Conservation (phyloP, 2,797 vertebrate genomes). For the Notolepis coatsorum region DNA sequence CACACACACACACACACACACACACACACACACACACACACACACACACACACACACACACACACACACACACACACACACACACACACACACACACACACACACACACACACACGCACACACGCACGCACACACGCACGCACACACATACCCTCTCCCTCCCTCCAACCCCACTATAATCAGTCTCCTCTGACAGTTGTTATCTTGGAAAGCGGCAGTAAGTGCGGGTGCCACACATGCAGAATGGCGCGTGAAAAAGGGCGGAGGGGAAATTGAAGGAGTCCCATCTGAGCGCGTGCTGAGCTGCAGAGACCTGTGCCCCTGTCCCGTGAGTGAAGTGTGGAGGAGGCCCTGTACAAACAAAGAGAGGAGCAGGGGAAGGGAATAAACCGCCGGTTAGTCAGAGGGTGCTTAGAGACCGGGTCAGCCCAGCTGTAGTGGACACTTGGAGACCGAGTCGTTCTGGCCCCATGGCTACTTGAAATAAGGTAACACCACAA, state of each 20-base stretch:
- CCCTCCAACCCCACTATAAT: conserved; percentile 61
- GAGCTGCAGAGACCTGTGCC: conserved; percentile 46
- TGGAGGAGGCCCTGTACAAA: conserved; percentile 46
- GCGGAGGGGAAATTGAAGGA: conserved; percentile 48
- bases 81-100: not conserved
- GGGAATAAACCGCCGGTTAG: conserved; percentile 37
- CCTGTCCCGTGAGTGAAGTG: conserved; percentile 26
- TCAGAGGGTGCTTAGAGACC: conserved; percentile 26
- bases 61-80: not conserved
- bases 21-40: not conserved
- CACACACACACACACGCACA: not conserved
- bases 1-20: conserved; percentile 1
- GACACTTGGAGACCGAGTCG: conserved; percentile 56
- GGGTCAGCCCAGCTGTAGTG: conserved; percentile 23
- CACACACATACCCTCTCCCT: not conserved
- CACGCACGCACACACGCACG: not conserved
- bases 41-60: not conserved
- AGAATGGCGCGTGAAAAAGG: conserved; percentile 41
- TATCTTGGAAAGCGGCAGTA: conserved; percentile 76
- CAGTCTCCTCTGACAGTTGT: conserved; percentile 75
- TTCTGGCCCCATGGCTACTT: conserved; percentile 31
- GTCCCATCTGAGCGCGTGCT: conserved; percentile 58
- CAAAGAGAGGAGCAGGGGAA: conserved; percentile 28
- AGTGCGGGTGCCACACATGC: conserved; percentile 59
- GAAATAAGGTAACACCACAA: no score